A percentile compares a stretch with the other conserved stretches of the same genome.
These are phyloP conservation scores for Napeogenes sylphis DNA, from an alignment of 2,888 invertebrate species.

Conservation along the genomic window DNA sequence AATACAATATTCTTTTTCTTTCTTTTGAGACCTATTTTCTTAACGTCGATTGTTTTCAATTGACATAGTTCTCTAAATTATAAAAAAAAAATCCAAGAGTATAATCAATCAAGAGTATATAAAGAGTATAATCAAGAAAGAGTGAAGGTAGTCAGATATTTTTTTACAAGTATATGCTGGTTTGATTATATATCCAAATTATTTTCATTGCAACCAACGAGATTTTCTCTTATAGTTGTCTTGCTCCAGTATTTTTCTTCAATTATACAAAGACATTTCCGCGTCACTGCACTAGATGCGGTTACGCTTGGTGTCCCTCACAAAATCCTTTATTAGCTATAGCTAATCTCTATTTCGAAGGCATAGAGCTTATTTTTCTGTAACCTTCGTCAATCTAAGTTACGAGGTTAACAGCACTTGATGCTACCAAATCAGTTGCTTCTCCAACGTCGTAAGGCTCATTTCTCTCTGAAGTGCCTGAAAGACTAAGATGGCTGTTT, in stretches of 20 bases:
- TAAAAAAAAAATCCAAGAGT: too few relatives aligned
- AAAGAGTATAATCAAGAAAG: too few relatives aligned
- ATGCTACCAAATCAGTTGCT: slow-evolving; percentile 3
- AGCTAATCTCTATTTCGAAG: slow-evolving; percentile 21
- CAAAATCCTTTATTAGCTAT: slow-evolving; percentile 9
- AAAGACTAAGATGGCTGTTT: slow-evolving; percentile 10
- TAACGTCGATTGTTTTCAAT: too few relatives aligned
- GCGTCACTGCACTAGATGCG: slow-evolving; percentile 28
- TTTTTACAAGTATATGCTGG: too few relatives aligned
- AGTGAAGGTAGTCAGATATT: too few relatives aligned
- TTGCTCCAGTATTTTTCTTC: slow-evolving; percentile 29
- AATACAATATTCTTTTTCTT: too few relatives aligned
- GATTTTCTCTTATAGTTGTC: slow-evolving; percentile 11
- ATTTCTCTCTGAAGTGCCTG: neutral
- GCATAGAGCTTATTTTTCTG: slow-evolving; percentile 20
- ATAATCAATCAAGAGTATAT: too few relatives aligned
- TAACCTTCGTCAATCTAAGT: slow-evolving; percentile 20
- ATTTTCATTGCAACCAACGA: neutral
- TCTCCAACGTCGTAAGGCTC: neutral
- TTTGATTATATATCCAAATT: neutral
- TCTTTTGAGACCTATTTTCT: too few relatives aligned
- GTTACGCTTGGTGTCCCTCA: slow-evolving; percentile 20
- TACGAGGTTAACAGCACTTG: slow-evolving; percentile 25
- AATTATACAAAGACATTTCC: slow-evolving; percentile 32
- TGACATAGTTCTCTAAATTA: too few relatives aligned